A percentile compares a stretch with the other conserved stretches of the same genome.
These are phyloP conservation scores for Heteromurus nitidus DNA, from an alignment of 2,888 invertebrate species.

Conservation along the genomic window DNA sequence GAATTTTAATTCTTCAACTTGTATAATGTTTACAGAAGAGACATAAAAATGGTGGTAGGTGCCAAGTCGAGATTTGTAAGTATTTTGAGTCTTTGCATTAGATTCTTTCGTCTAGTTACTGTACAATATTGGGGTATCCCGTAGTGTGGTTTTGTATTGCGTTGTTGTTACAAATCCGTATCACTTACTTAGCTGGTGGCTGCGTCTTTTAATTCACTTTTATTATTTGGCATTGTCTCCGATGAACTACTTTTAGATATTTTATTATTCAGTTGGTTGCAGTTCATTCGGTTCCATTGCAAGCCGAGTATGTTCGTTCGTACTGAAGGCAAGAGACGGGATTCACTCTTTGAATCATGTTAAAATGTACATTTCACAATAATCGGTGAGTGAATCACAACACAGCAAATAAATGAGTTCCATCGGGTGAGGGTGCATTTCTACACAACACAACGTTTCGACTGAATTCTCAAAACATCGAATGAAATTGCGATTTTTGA, in stretches of 20 bases:
- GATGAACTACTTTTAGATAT: slow-evolving; percentile 46
- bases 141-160: too few relatives aligned
- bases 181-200: slow-evolving; percentile 37
- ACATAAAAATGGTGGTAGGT: slow-evolving; percentile 33
- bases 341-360: not conserved
- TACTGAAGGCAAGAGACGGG: too few relatives aligned
- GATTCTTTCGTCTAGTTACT: slow-evolving; percentile 1
- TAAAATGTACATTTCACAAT: slow-evolving; percentile 5
- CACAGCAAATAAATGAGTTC: too few relatives aligned
- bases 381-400: not conserved
- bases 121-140: too few relatives aligned
- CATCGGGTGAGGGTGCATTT: too few relatives aligned
- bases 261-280: slow-evolving; percentile 43
- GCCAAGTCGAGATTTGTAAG: slow-evolving; percentile 45
- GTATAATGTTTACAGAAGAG: slow-evolving; percentile 19
- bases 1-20: slow-evolving; percentile 6
- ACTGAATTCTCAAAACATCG: too few relatives aligned
- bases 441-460: too few relatives aligned
- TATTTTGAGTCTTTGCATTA: slow-evolving; percentile 37
- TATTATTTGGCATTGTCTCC: slow-evolving; percentile 54
- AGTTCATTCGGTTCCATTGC: slow-evolving; percentile 39
- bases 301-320: too few relatives aligned
- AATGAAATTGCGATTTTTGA: too few relatives aligned
- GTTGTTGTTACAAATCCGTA: slow-evolving; percentile 19
- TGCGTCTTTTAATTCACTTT: slow-evolving; percentile 41